These are phyloP conservation scores for Lycophotia porphyrea DNA, from an alignment of 2,888 invertebrate species.

Conservation along the genomic window DNA sequence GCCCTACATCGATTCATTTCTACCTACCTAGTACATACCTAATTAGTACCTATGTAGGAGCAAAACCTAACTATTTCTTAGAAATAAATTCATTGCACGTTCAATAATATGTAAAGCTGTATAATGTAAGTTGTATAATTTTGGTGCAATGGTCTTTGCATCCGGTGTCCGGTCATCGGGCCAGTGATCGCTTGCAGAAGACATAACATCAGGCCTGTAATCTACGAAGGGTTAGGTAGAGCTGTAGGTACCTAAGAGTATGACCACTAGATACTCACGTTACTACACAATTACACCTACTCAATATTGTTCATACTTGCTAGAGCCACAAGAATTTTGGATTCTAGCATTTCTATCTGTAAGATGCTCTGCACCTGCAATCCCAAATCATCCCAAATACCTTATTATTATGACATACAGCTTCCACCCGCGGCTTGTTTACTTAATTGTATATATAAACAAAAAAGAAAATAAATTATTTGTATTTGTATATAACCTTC, in stretches of 20 bases:
- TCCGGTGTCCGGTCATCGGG: constrained; percentile 39
- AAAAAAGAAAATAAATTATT: no score
- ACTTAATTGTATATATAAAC: background rate
- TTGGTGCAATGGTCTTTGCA: constrained; percentile 25
- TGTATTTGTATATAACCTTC: background rate
- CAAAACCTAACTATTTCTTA: background rate
- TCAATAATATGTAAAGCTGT: background rate
- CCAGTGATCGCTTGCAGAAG: constrained; percentile 11
- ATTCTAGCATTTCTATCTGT: background rate
- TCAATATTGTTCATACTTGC: background rate
- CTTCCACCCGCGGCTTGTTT: background rate
- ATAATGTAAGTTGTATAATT: background rate
- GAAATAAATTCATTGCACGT: constrained; percentile 1
- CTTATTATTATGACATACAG: background rate
- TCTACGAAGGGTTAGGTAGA: background rate
- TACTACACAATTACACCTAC: background rate
- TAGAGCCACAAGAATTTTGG: background rate
- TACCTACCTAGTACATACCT: no score
- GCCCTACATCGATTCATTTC: no score
- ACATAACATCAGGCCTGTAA: background rate
- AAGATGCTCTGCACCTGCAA: no score
- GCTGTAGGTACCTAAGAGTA: background rate
- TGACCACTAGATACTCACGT: background rate
- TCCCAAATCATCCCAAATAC: background rate
- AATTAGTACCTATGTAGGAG: background rate